phyloP scores from a whole-genome alignment of 2,797 vertebrate genomes.

The Lerista edwardsae region DNA sequence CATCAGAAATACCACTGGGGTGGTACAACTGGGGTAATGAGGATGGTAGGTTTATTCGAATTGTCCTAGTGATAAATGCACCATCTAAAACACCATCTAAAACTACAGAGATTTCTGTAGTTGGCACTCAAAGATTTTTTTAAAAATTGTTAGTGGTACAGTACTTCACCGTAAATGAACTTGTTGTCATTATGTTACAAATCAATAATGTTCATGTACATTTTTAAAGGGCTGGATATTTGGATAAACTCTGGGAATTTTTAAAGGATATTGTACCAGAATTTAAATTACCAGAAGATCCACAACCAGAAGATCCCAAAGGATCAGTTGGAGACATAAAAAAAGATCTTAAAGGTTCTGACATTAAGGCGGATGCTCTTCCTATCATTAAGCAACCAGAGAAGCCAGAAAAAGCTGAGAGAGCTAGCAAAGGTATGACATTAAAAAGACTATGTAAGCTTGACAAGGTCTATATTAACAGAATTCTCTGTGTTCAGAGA shows the following conservation, averaged over 20 bases:
- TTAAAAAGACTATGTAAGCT: not conserved
- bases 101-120: not conserved
- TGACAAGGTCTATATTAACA: not conserved
- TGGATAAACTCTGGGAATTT: constrained; percentile 83
- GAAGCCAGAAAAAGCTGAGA: constrained; percentile 68
- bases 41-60: not conserved
- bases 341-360: constrained; percentile 59
- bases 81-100: not conserved
- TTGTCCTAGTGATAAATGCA: not conserved
- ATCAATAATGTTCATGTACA: constrained; percentile 26
- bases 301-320: constrained; percentile 57
- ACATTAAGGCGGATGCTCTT: constrained; percentile 63
- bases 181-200: not conserved
- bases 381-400: constrained; percentile 43
- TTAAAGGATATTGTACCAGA: constrained; percentile 82
- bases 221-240: constrained; percentile 74
- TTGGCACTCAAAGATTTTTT: not conserved
- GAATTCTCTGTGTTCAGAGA: not conserved
- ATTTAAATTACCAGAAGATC: constrained; percentile 77
- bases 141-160: not conserved
- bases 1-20: not conserved
- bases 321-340: constrained; percentile 51
- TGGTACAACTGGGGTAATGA: not conserved
- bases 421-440: constrained; percentile 73
- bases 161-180: not conserved